Conservation (phyloP, 1,140 invertebrate genomes). For the Diabrotica undecimpunctata region DNA sequence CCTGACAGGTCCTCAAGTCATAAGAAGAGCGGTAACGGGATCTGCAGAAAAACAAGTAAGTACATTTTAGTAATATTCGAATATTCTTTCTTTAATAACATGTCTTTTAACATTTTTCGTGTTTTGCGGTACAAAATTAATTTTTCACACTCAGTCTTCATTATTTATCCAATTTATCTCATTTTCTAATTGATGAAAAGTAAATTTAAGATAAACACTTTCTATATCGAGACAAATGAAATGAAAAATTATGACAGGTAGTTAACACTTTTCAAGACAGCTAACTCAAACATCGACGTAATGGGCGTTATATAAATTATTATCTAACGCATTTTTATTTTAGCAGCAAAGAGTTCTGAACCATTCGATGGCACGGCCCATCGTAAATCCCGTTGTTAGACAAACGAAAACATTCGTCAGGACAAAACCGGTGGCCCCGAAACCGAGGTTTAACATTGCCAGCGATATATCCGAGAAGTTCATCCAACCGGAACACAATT, state of each 20-base stretch:
- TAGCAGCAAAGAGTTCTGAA: constrained; percentile 25
- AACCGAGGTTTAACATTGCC: constrained; percentile 27
- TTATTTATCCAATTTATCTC: too few relatives aligned
- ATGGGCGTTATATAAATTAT: too few relatives aligned
- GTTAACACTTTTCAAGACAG: too few relatives aligned
- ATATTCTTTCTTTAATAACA: too few relatives aligned
- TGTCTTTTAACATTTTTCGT: too few relatives aligned
- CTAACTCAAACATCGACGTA: too few relatives aligned
- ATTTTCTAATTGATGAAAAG: not conserved
- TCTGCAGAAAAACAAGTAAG: constrained; percentile 17
- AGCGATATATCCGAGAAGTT: not conserved
- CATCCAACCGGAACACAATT: constrained; percentile 5
- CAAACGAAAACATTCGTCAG: constrained; percentile 11
- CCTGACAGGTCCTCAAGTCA: constrained; percentile 17
- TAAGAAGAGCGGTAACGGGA: constrained; percentile 9
- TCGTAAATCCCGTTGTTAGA: constrained; percentile 2
- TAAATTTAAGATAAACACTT: too few relatives aligned
- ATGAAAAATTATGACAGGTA: too few relatives aligned
- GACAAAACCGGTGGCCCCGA: constrained; percentile 23
- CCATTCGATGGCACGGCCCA: constrained; percentile 18
- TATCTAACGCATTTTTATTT: not conserved
- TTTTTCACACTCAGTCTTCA: too few relatives aligned
- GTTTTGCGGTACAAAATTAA: too few relatives aligned
- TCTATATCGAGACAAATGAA: too few relatives aligned
- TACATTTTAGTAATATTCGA: too few relatives aligned